Conservation (phyloP, 2,113 vertebrate species). For the Pipra filicauda region DNA sequence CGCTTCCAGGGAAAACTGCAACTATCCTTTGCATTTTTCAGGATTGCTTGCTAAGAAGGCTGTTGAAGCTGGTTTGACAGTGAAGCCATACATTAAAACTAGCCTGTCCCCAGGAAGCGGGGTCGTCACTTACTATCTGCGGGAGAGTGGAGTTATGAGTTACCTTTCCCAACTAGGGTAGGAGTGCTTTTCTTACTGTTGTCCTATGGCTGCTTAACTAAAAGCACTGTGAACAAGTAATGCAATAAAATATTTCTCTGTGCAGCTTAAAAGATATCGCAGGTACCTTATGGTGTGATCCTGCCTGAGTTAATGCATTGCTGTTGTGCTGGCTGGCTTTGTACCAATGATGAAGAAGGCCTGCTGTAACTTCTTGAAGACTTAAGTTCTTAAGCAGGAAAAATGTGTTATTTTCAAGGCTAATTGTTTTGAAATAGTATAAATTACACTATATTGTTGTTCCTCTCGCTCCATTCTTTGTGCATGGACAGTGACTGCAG, state of each 20-base stretch:
- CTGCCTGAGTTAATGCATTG: background rate
- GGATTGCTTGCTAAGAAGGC: slow-evolving; percentile 95
- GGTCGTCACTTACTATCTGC: slow-evolving; percentile 96
- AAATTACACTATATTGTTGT: background rate
- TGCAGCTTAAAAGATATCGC: background rate
- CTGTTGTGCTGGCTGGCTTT: background rate
- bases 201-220: background rate
- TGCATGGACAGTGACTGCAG: background rate
- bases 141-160: slow-evolving; percentile 92
- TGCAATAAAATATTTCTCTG: background rate
- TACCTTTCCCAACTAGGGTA: slow-evolving; percentile 87
- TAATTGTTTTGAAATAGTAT: background rate
- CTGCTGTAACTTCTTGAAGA: background rate
- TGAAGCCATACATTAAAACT: slow-evolving; percentile 97
- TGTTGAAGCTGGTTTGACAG: slow-evolving; percentile 83
- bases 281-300: background rate
- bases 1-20: background rate
- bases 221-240: background rate
- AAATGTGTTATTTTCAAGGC: background rate
- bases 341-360: background rate
- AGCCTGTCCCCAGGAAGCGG: slow-evolving; percentile 96
- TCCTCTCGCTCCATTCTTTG: background rate
- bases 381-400: background rate
- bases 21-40: slow-evolving; percentile 42
- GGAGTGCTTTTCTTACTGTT: slow-evolving; percentile 14